Base-by-base conservation (phyloP, 2,888 invertebrate species). In the Prosopocoilus inquinatus region DNA sequence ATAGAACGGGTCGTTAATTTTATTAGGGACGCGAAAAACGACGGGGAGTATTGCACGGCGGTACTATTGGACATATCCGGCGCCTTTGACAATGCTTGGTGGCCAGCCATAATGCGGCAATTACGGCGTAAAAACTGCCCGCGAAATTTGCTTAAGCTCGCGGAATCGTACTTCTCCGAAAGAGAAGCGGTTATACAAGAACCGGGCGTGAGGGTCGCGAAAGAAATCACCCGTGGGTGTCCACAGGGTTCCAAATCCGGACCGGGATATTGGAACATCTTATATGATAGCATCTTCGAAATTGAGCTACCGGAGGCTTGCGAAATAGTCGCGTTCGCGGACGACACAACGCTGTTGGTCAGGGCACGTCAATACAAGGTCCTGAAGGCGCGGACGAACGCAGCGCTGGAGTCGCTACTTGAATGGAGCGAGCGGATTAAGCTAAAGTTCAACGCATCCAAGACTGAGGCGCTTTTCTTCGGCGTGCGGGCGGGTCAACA, bases 21-120 rank as follows among this genome's bases (percentile, higher is more conserved):
- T 8, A 28, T 54, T 2, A 50, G 43, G 20, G 32, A 48, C 9
- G 54, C 48, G 4, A 47, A 47, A 15, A 4, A 9, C 2, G 3
- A 16, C 34, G 46, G 52, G 1, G 51, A 51, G 9, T 58, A 61
- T 38, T 44, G 60, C 43, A 56, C 58, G 35, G 38, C 44, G 1
- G 49, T 63, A 2, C 36, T 59, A n/a, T 13, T 63, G 9, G 60
- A 63, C 39, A 60, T 63, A 2, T 13, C 36, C 11, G 63, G 62
- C 12, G 70, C 68, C 12, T 70, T 71, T 36, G 69, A 70, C 39
- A 63, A 57, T 44, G 68, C 68, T 0, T 70, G 67, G 68, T 69
- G 68, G 68, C 68, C 67, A 2, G 47, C 50, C 2, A 55, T 66
- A 2, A 54, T 50, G 36, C 2, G 28, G 1, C 49, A 58, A 28